Conservation (phyloP, 2,888 invertebrate genomes). For the Drosophila flavopinicola region DNA sequence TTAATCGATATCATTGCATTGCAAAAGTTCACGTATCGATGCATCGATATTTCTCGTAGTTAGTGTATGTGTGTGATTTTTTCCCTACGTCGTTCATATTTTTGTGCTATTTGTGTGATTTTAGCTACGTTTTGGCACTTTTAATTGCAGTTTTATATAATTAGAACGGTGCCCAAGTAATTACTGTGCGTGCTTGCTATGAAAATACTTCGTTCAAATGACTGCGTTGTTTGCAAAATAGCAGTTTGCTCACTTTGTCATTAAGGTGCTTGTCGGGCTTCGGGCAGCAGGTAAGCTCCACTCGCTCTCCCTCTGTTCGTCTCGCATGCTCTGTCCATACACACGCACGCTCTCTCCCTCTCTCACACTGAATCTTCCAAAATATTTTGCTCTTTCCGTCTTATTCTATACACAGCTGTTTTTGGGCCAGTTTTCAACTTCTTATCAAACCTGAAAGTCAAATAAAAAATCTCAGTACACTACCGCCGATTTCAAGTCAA, state of each 20-base stretch:
- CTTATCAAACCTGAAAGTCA: constrained; percentile 48
- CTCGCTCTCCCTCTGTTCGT: constrained; percentile 41
- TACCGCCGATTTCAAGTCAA: constrained; percentile 10
- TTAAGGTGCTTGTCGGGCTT: constrained; percentile 57
- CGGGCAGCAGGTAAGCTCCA: constrained; percentile 62
- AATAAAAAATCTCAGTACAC: constrained; percentile 27
- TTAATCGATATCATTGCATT: constrained; percentile 29
- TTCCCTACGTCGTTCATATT: constrained; percentile 54
- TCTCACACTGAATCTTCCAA: constrained; percentile 24
- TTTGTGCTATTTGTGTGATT: constrained; percentile 50
- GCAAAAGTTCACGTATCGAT: constrained; percentile 31
- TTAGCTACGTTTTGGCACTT: constrained; percentile 23
- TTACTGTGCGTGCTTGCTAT: constrained; percentile 11
- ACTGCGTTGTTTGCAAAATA: constrained; percentile 43
- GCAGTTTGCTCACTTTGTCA: constrained; percentile 42
- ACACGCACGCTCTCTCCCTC: constrained; percentile 7
- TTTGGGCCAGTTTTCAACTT: constrained; percentile 32
- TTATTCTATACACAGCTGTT: constrained; percentile 53
- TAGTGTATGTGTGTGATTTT: constrained; percentile 58
- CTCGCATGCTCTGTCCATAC: constrained; percentile 13
- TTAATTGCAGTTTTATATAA: constrained; percentile 36
- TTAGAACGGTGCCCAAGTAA: constrained; percentile 13
- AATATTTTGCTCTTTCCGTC: constrained; percentile 44
- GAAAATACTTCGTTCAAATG: constrained; percentile 34
- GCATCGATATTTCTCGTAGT: constrained; percentile 28